These are phyloP conservation scores for Thymelicus lineola DNA, from an alignment of 2,888 invertebrate genomes.

Conservation along the genomic window DNA sequence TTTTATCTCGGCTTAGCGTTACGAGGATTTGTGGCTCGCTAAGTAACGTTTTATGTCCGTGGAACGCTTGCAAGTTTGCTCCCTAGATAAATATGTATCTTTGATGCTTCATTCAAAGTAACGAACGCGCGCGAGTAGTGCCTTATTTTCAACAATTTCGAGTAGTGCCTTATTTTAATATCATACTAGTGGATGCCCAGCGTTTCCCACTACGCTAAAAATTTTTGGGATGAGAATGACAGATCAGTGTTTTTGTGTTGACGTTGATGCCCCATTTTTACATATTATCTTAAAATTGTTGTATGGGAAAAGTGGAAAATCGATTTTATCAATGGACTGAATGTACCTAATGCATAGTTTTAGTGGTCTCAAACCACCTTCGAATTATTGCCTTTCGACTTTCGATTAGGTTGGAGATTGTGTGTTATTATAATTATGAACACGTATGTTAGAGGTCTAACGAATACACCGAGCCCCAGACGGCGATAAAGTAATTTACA, in stretches of 20 bases:
- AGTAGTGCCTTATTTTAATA: slow-evolving; percentile 1
- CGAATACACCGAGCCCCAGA: background rate
- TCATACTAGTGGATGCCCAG: no score
- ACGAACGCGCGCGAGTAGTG: slow-evolving; percentile 16
- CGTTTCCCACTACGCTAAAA: no score
- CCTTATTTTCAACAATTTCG: background rate
- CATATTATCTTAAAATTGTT: no score
- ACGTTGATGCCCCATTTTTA: no score
- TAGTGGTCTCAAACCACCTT: no score
- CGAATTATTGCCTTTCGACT: no score
- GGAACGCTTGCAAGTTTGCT: slow-evolving; percentile 75
- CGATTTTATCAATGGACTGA: no score
- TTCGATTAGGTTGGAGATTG: no score
- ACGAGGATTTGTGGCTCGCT: slow-evolving; percentile 84
- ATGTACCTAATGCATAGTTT: no score
- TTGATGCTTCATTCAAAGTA: slow-evolving; percentile 53
- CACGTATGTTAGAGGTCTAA: background rate
- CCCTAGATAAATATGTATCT: slow-evolving; percentile 75
- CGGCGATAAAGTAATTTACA: slow-evolving; percentile 11
- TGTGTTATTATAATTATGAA: background rate
- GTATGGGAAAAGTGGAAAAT: no score
- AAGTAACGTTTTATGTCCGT: slow-evolving; percentile 83
- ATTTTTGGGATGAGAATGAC: no score
- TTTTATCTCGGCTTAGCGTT: slow-evolving; percentile 84
- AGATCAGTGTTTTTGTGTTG: no score